Percentiles rank a stretch among this genome's conserved stretches.
phyloP scores from a whole-genome alignment of 2,888 invertebrate species.

The Strigamia crassipes region DNA sequence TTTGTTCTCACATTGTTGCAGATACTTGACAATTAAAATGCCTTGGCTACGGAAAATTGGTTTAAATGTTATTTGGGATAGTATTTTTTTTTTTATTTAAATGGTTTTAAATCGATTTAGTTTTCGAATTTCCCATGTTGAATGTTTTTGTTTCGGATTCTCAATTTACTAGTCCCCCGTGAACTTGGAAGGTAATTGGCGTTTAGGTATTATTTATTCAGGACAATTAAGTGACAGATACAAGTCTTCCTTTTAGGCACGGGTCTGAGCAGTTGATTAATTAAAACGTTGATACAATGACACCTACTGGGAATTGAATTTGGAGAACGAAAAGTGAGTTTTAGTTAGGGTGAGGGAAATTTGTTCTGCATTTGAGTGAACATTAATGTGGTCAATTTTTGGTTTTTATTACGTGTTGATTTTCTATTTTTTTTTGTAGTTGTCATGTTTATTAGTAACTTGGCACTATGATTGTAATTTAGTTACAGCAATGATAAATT shows the following conservation, averaged over 20 bases:
- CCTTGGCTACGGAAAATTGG: not conserved
- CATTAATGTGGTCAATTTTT: no score
- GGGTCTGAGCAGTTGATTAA: not conserved
- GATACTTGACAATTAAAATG: not conserved
- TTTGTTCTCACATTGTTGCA: not conserved
- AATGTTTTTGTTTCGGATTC: not conserved
- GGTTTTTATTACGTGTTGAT: no score
- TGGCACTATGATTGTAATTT: no score
- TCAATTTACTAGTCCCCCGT: not conserved
- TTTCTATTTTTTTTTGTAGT: no score
- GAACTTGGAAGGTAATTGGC: constrained; percentile 29
- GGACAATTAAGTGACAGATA: constrained; percentile 7
- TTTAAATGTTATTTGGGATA: not conserved
- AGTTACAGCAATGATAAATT: no score
- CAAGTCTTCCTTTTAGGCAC: not conserved
- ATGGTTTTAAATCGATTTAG: not conserved
- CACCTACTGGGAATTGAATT: not conserved
- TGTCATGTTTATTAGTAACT: no score
- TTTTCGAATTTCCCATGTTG: not conserved
- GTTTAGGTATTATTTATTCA: constrained; percentile 33
- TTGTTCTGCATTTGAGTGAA: no score
- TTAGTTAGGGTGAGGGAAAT: not conserved
- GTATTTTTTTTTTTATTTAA: not conserved
- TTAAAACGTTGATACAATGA: constrained; percentile 22
- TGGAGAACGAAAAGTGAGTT: not conserved